Conservation (phyloP, 2,113 vertebrate species). For the Epinephelus moara region DNA sequence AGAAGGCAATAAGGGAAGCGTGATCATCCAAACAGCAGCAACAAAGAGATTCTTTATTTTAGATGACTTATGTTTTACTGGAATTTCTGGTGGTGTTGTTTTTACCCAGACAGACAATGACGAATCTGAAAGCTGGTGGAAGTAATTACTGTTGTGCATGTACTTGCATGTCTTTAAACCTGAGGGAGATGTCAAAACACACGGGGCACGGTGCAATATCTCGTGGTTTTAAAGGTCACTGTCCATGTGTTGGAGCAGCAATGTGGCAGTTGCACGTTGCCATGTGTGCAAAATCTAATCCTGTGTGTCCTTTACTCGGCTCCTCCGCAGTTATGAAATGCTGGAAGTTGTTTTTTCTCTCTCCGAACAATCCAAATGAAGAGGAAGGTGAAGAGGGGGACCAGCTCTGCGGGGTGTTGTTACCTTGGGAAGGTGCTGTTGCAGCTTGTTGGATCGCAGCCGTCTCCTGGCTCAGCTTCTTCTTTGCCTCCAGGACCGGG, state of each 20-base stretch:
- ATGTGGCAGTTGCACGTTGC: slow-evolving; percentile 22
- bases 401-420: not conserved
- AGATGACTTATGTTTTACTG: slow-evolving; percentile 13
- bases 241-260: not conserved
- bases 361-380: not conserved
- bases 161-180: slow-evolving; percentile 34
- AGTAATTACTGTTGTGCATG: slow-evolving; percentile 36
- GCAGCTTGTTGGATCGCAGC: slow-evolving; percentile 70
- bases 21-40: not conserved
- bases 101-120: not conserved
- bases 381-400: not conserved
- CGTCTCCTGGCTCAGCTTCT: slow-evolving; percentile 90
- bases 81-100: slow-evolving; percentile 19
- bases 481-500: slow-evolving; percentile 97
- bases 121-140: not conserved
- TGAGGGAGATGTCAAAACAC: not conserved
- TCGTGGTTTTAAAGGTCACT: slow-evolving; percentile 21
- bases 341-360: not conserved
- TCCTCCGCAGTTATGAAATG: not conserved
- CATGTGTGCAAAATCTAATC: not conserved
- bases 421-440: slow-evolving; percentile 76
- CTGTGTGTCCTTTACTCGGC: slow-evolving; percentile 16
- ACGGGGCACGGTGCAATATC: not conserved
- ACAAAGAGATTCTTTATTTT: not conserved
- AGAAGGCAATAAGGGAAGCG: not conserved